phyloP scores from a whole-genome alignment of 2,888 invertebrate genomes.

The Meteorus cinctellus region DNA sequence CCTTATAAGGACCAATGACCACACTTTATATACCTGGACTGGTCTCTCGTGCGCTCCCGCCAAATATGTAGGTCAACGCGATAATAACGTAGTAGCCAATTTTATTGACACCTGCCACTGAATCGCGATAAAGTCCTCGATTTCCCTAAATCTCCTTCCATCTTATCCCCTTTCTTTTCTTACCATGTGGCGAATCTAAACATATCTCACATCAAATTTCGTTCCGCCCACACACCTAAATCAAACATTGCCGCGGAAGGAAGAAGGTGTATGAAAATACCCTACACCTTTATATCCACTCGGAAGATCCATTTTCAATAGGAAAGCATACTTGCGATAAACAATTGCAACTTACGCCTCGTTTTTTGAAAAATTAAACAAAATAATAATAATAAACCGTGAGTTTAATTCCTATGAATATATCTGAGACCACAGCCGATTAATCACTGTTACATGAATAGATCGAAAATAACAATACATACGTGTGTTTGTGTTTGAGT shows the following conservation, averaged over 20 bases:
- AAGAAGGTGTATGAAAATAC: not conserved
- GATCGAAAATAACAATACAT: not conserved
- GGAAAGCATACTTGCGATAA: too few species aligned
- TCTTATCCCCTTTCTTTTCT: not conserved
- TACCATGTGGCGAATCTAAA: too few species aligned
- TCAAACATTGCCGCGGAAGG: not conserved
- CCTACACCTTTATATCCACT: too few species aligned
- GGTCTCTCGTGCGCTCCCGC: slow-evolving; percentile 35
- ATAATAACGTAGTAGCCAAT: slow-evolving; percentile 43
- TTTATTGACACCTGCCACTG: slow-evolving; percentile 47
- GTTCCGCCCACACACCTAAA: not conserved
- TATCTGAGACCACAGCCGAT: not conserved
- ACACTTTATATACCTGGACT: slow-evolving; percentile 20
- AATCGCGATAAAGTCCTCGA: slow-evolving; percentile 43
- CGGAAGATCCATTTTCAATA: too few species aligned
- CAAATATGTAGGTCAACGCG: slow-evolving; percentile 41
- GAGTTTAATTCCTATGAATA: not conserved
- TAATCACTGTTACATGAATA: not conserved
- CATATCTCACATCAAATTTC: not conserved
- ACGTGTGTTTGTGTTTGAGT: not conserved
- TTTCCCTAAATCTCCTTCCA: slow-evolving; percentile 29
- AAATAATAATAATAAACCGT: too few species aligned
- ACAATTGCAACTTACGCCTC: too few species aligned
- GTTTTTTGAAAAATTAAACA: too few species aligned
- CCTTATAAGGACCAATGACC: slow-evolving; percentile 43